Evolutionary conservation across 1,140 invertebrate species (phyloP), one percentile per base, ranked within the genome.

Genomic region (Cherax destructor): DNA sequence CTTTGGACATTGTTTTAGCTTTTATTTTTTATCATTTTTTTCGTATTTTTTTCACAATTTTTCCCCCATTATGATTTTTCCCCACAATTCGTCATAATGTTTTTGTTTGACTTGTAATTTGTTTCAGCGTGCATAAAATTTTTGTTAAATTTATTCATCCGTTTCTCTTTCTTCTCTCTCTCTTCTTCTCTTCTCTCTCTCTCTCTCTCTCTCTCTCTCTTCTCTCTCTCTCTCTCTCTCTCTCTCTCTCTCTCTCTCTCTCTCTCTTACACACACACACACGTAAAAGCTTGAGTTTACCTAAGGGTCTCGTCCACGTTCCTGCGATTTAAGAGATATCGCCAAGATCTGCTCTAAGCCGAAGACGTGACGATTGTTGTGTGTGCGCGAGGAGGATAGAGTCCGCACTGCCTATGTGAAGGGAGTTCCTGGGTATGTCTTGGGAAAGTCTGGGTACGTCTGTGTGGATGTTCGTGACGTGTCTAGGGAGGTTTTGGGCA

Each of bases 321-420:
- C 59, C 59, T n/a, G 81, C 81, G 81, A 83, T 83, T 83, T 61
- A 69, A 47, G 59, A 83, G 81, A 83, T 83, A n/a, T 69, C 59
- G 52, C 16, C n/a, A 74, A 69, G 61, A 83, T 83, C 59, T 83
- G 81, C 18, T 69, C 59, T 69, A 47, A 41, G 56, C 81, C 81
- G 11, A 13, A 69, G 13, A 69, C 81, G 81, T 83, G 81, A 83
- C 81, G 52, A 49, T 83, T 61, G 81, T 69, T 83, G 59, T 41
- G 59, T 83, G 59, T 49, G 69, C 4, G 61, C 4, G 61, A 10
- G 56, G 30, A 41, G 30, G 30, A 41, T 41, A 41, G 30, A 41
- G 30, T 41, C 30, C 30, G 30, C 30, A 41, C 30, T 41, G 2
- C 30, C 30, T 41, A 41, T 41, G 30, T 41, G 30, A 41, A 41